Percentiles rank a stretch among this genome's conserved stretches.
phyloP scores from a whole-genome alignment of 92 coral and sea anemone genomes.

The Parazoanthus atlanticus region DNA sequence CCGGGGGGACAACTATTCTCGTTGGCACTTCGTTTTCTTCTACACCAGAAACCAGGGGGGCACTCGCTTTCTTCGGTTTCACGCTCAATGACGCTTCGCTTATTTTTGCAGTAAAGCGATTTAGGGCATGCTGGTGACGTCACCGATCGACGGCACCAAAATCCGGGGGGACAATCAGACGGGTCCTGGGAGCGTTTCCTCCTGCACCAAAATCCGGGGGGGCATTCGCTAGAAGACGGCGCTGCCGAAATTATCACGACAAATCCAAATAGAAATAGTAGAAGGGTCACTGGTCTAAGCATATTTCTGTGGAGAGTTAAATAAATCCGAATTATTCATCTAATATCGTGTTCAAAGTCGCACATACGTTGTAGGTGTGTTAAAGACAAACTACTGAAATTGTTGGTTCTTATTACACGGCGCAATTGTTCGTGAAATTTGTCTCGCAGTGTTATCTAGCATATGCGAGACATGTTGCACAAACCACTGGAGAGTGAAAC shows the following conservation, averaged over 20 bases:
- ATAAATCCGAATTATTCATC: not conserved
- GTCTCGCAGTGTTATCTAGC: too few species aligned
- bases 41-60: constrained; percentile 89
- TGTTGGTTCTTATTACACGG: not conserved
- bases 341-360: not conserved
- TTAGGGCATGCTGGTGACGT: constrained; percentile 55
- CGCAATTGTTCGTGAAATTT: too few species aligned
- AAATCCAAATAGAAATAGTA: constrained; percentile 57
- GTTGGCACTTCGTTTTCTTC: constrained; percentile 47
- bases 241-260: constrained; percentile 45
- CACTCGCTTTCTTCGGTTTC: constrained; percentile 62
- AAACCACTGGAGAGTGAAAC: not conserved
- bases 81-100: constrained; percentile 56
- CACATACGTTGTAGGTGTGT: not conserved
- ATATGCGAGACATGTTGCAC: not conserved
- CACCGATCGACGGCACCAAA: constrained; percentile 54
- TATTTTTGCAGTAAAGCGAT: constrained; percentile 80
- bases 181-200: constrained; percentile 62
- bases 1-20: constrained; percentile 53
- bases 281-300: constrained; percentile 42
- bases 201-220: constrained; percentile 70
- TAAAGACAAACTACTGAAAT: not conserved
- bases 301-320: constrained; percentile 41
- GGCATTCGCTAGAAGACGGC: constrained; percentile 36
- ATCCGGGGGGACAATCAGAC: constrained; percentile 60